A percentile compares a stretch with the other conserved stretches of the same genome.
Conservation (phyloP, 2,888 invertebrate genomes). For the Reticulitermes lucifugus region DNA sequence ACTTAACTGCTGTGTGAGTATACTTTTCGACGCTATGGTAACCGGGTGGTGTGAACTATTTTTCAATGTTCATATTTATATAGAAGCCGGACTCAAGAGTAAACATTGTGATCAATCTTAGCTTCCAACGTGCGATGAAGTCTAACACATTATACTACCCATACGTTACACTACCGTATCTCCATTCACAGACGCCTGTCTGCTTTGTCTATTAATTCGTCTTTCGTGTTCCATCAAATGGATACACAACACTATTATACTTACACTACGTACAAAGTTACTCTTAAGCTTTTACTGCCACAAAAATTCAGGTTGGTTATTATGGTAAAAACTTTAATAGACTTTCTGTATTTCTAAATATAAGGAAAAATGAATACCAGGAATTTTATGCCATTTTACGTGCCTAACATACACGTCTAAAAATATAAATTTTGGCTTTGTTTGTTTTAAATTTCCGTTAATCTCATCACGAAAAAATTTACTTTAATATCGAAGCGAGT, state of each 20-base stretch:
- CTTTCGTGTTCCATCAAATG: not conserved
- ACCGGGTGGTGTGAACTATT: conserved; percentile 7
- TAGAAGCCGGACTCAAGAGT: conserved; percentile 10
- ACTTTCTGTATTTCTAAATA: no score
- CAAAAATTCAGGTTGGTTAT: not conserved
- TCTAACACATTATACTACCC: conserved; percentile 2
- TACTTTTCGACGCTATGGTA: not conserved
- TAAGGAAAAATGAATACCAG: no score
- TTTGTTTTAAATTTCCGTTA: no score
- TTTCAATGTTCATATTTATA: conserved; percentile 30
- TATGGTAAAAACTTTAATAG: no score
- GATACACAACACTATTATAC: not conserved
- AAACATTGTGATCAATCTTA: conserved; percentile 38
- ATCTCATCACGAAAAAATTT: no score
- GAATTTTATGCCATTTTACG: no score
- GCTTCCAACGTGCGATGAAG: conserved; percentile 7
- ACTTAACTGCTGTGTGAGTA: not conserved
- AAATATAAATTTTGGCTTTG: no score
- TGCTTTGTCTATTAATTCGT: not conserved
- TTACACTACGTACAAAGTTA: not conserved
- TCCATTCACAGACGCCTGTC: not conserved
- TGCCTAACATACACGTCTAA: no score
- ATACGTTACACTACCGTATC: not conserved
- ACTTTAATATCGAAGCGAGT: no score
- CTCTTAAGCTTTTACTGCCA: not conserved